These are phyloP conservation scores for Diadumene lineata DNA, from an alignment of 92 coral and sea anemone genomes.

Conservation along the genomic window DNA sequence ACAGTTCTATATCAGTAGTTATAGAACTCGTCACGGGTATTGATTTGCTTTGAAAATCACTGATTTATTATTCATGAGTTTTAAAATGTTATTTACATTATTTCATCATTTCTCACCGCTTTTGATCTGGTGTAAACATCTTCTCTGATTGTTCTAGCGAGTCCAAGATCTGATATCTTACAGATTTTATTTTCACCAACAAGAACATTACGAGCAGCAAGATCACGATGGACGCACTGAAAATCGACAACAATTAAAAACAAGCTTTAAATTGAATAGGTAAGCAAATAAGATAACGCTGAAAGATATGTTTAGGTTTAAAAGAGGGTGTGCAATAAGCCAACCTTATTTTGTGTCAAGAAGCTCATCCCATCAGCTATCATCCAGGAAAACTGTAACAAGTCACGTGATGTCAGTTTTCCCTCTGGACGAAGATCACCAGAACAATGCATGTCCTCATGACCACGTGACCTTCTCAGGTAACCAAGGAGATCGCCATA, in stretches of 20 bases:
- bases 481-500: slow-evolving; percentile 73
- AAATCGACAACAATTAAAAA: neutral
- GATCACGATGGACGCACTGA: slow-evolving; percentile 9
- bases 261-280: no score
- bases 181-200: slow-evolving; percentile 40
- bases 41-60: no score
- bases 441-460: neutral
- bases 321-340: no score
- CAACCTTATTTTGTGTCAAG: slow-evolving; percentile 61
- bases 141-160: slow-evolving; percentile 30
- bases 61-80: no score
- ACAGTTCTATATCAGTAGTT: no score
- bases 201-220: neutral
- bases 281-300: neutral
- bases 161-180: slow-evolving; percentile 51
- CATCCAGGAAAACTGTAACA: slow-evolving; percentile 52
- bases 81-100: no score
- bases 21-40: no score
- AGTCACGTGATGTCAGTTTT: neutral
- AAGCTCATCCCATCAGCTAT: slow-evolving; percentile 68
- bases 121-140: slow-evolving; percentile 29
- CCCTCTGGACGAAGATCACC: neutral
- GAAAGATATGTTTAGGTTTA: no score
- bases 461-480: slow-evolving; percentile 19
- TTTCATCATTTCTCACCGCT: slow-evolving; percentile 11